Base-by-base conservation (phyloP, 37 sponge, comb jelly and placozoan genomes). In the Ianthella basta region DNA sequence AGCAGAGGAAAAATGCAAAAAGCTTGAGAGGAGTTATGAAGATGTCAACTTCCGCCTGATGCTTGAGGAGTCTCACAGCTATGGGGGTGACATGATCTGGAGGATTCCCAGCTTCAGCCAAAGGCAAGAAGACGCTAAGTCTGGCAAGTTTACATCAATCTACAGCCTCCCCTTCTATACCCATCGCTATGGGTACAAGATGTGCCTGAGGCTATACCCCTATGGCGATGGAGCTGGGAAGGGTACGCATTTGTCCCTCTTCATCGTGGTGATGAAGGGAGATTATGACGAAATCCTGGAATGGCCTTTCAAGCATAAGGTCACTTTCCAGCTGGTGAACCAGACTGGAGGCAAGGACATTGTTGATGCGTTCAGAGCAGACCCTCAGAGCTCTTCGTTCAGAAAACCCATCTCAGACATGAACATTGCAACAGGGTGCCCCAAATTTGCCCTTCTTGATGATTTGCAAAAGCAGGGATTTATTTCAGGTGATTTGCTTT, bases 221-320 rank as follows among this genome's bases (percentile, higher is more conserved):
- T 41, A 80, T 32, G 94, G 94, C 18, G 94, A 94, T 80, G 94
- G 94, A 12, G 86, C 88, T 50, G 94, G 94, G 13, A 94, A 88
- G 79, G 77, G 82, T 1, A 83, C 81, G 18, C 87, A 94, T 78
- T 61, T 94, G 78, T 94, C 94, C 3, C 69, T 94, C 50, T 94
- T 94, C 81, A 82, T 94, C 34, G 92, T 91, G 14, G 36, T 94
- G 24, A 91, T 94, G 91, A 82, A 61, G 34, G 92, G 94, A 81
- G 94, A 94, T 87, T 94, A 85, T 86, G 94, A 94, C 72, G 88
- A 86, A 50, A 86, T 94, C 69, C 85, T 94, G 19, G 86, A 82
- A 29, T 94, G 94, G 94, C 94, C 94, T 3, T 94, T 89, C 56
- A 86, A 80, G 10, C 85, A 91, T 77, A 88, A 86, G 74, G 92